These are phyloP conservation scores for Neodontobutis hainanensis DNA, from an alignment of 2,113 vertebrate species.

Conservation along the genomic window DNA sequence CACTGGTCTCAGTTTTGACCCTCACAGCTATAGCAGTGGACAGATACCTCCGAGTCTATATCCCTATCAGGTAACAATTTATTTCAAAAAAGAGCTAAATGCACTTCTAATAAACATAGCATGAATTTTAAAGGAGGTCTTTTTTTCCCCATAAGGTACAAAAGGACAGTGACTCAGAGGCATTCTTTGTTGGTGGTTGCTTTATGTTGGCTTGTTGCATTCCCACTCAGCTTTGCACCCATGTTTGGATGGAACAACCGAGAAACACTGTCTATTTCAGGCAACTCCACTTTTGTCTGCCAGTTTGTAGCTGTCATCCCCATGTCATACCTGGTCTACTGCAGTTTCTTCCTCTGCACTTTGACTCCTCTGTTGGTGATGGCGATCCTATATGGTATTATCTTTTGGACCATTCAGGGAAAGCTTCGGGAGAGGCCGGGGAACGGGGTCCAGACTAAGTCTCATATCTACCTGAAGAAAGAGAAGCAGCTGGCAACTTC, in stretches of 20 bases:
- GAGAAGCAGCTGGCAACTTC: constrained; percentile 84
- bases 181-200: constrained; percentile 78
- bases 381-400: constrained; percentile 77
- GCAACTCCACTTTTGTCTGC: constrained; percentile 60
- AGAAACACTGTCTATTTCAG: not conserved
- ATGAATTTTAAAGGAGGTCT: no score
- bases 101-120: no score
- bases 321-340: constrained; percentile 84
- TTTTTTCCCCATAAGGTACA: constrained; percentile 79
- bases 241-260: constrained; percentile 85
- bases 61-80: constrained; percentile 55
- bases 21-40: constrained; percentile 70
- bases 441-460: constrained; percentile 19
- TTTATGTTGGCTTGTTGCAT: constrained; percentile 82
- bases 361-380: no score
- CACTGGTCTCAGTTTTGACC: constrained; percentile 69
- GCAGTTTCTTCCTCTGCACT: constrained; percentile 80
- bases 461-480: constrained; percentile 75
- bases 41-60: constrained; percentile 66
- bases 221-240: constrained; percentile 80
- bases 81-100: not conserved
- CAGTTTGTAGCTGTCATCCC: constrained; percentile 73
- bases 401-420: constrained; percentile 80
- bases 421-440: constrained; percentile 69
- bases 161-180: constrained; percentile 72